A percentile compares a stretch with the other conserved stretches of the same genome.
Conservation (phyloP, 2,113 vertebrate species). For the Xiphias gladius region DNA sequence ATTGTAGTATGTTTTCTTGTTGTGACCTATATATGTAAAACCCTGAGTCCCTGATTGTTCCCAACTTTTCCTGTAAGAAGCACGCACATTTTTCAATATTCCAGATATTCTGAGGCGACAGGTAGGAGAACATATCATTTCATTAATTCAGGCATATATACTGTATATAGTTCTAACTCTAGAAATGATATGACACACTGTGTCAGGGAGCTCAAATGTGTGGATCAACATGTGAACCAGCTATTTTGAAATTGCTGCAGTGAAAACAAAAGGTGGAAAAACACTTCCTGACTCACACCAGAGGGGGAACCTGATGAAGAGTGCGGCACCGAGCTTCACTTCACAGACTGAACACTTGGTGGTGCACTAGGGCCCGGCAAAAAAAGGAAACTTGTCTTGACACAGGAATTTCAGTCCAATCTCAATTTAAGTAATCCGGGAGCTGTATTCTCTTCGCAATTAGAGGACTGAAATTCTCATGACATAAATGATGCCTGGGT, state of each 20-base stretch:
- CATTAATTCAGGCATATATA: not conserved
- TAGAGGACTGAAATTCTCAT: not conserved
- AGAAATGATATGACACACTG: not conserved
- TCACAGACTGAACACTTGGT: constrained; percentile 61
- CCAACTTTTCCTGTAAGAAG: not conserved
- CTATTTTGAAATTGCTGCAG: constrained; percentile 58
- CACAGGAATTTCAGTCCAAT: not conserved
- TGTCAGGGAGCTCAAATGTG: constrained; percentile 19
- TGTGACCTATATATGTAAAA: not conserved
- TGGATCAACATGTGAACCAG: constrained; percentile 28
- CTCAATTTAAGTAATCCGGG: not conserved
- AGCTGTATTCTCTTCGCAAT: not conserved
- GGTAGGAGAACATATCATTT: not conserved
- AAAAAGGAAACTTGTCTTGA: not conserved
- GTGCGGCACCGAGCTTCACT: not conserved
- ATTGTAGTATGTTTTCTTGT: not conserved
- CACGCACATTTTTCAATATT: not conserved
- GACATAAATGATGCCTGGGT: not conserved
- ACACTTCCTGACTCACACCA: constrained; percentile 34
- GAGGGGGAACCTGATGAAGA: constrained; percentile 49
- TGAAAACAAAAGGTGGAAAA: constrained; percentile 62
- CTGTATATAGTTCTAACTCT: not conserved
- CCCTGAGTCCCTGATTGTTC: not conserved
- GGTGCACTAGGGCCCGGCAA: constrained; percentile 51
- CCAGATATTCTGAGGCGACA: not conserved